Evolutionary conservation across 2,113 vertebrate species (phyloP).

Genomic region (Phyllopteryx taeniolatus): DNA sequence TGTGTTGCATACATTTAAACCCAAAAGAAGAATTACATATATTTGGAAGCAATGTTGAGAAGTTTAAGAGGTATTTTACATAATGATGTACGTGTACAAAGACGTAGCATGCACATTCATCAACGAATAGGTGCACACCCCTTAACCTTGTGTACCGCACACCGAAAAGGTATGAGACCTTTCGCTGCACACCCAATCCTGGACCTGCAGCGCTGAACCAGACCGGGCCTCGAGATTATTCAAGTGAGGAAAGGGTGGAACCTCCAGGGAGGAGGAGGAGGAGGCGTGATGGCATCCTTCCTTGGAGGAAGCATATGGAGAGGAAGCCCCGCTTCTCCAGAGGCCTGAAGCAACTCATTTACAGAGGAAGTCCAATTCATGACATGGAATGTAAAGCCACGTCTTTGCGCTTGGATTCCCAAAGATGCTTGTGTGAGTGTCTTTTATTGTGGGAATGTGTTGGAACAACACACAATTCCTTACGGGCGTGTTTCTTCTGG

Average conservation of each 20-base stretch:
- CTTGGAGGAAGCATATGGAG: conserved; percentile 66
- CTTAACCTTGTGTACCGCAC: conserved; percentile 24
- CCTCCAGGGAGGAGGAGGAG: conserved; percentile 46
- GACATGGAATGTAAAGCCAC: conserved; percentile 33
- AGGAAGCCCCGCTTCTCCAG: conserved; percentile 50
- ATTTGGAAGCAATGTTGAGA: conserved; percentile 10
- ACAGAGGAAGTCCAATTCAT: conserved; percentile 54
- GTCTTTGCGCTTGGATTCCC: conserved; percentile 21
- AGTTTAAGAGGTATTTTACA: conserved; percentile 22
- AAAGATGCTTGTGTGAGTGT: conserved; percentile 1
- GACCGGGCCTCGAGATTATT: conserved; percentile 16
- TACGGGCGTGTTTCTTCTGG: neutral
- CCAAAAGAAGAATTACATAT: neutral
- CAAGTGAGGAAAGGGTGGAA: conserved; percentile 60
- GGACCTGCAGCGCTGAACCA: conserved; percentile 33
- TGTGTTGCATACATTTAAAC: conserved; percentile 7
- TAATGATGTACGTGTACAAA: conserved; percentile 4
- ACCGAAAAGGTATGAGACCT: conserved; percentile 20
- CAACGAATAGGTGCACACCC: conserved; percentile 14
- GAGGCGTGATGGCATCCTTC: conserved; percentile 67
- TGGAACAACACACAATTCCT: neutral
- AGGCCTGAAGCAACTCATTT: conserved; percentile 43
- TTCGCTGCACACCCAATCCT: conserved; percentile 40
- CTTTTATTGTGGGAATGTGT: conserved; percentile 3
- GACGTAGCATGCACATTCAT: neutral